Evolutionary conservation across 2,888 invertebrate species (phyloP).

Genomic region (Epirrhoe tristata): DNA sequence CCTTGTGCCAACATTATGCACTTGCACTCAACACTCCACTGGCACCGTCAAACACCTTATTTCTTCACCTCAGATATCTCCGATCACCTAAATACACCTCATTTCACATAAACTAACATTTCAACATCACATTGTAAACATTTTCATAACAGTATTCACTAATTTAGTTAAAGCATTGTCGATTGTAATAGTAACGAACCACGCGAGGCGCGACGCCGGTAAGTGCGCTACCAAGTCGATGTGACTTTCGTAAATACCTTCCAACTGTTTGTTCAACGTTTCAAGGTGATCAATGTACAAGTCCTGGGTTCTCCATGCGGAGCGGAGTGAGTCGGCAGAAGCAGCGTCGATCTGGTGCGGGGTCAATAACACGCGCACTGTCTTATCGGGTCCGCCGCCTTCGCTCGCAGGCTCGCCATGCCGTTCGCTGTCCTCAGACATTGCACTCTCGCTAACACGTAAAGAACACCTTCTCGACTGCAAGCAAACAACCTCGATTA

Average conservation of each 20-base stretch:
- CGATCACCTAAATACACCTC: conserved; percentile 79
- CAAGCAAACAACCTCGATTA: conserved; percentile 74
- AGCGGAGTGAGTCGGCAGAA: conserved; percentile 87
- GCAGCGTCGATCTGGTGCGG: conserved; percentile 88
- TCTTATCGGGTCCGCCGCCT: conserved; percentile 81
- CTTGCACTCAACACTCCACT: conserved; percentile 71
- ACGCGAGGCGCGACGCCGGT: conserved; percentile 73
- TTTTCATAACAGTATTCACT: conserved; percentile 78
- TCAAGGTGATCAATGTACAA: conserved; percentile 91
- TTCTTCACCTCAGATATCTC: conserved; percentile 66
- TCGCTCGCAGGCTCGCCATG: conserved; percentile 78
- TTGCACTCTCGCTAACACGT: conserved; percentile 79
- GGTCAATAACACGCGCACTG: conserved; percentile 86
- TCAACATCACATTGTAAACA: conserved; percentile 70
- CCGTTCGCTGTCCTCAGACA: conserved; percentile 82
- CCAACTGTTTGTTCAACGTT: conserved; percentile 90
- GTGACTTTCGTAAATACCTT: conserved; percentile 88
- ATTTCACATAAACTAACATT: conserved; percentile 73
- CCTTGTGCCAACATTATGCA: conserved; percentile 51
- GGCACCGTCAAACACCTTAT: conserved; percentile 72
- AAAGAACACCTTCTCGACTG: conserved; percentile 77
- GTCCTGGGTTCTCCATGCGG: conserved; percentile 91
- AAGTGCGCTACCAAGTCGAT: conserved; percentile 79
- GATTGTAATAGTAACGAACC: conserved; percentile 76
- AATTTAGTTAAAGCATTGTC: conserved; percentile 85